Evolutionary conservation across 2,888 invertebrate species (phyloP).

Genomic region (Apeira syringaria): DNA sequence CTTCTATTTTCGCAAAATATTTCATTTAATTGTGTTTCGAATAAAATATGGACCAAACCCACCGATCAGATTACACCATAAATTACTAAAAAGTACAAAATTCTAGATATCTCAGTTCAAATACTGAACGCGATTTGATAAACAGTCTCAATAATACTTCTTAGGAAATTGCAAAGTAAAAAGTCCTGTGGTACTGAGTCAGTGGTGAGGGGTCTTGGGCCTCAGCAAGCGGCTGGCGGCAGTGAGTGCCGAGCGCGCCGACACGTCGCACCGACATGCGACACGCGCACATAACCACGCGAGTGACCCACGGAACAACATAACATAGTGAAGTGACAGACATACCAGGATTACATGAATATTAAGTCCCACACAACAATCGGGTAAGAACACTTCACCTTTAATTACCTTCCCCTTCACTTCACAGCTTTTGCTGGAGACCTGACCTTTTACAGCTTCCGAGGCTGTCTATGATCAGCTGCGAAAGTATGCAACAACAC

Average conservation of each 20-base stretch:
- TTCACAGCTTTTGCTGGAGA: conserved; percentile 4
- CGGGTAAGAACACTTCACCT: conserved; percentile 41
- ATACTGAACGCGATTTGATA: no score
- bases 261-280: conserved; percentile 65
- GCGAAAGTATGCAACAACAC: conserved; percentile 58
- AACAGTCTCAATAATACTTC: no score
- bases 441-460: conserved; percentile 44
- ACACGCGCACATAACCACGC: conserved; percentile 51
- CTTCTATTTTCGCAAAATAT: no score
- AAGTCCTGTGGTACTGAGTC: conserved; percentile 22
- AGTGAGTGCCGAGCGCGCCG: conserved; percentile 69
- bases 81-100: no score
- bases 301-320: conserved; percentile 61
- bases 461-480: conserved; percentile 60
- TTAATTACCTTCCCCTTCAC: conserved; percentile 6
- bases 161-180: conserved; percentile 20
- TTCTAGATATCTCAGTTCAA: no score
- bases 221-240: conserved; percentile 34
- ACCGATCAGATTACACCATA: no score
- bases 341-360: conserved; percentile 54
- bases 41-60: no score
- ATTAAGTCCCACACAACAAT: conserved; percentile 28
- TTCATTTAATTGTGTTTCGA: no score
- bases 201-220: conserved; percentile 35
- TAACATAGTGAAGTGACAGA: conserved; percentile 70